A percentile compares a stretch with the other conserved stretches of the same genome.
Evolutionary conservation across 1,140 invertebrate genomes (phyloP).

Genomic region (Saccostrea cuccullata): DNA sequence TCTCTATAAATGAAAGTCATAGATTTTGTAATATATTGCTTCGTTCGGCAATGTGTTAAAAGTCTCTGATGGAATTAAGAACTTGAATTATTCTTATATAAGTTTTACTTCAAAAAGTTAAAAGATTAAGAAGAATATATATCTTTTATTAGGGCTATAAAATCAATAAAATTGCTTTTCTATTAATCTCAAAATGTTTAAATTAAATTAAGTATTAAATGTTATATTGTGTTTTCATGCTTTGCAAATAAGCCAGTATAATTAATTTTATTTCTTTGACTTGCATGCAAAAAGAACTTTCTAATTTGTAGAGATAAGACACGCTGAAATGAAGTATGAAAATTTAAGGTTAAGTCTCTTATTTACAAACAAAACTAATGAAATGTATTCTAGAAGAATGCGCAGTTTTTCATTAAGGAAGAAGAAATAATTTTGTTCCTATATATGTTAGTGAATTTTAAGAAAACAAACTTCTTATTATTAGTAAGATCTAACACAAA

Average conservation of each 20-base stretch:
- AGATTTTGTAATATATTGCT: neutral
- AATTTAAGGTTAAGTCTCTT: neutral
- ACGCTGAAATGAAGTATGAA: neutral
- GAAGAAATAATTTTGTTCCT: no score
- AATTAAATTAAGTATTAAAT: neutral
- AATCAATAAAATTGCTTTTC: neutral
- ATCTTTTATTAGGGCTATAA: neutral
- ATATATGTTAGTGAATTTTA: no score
- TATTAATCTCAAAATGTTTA: neutral
- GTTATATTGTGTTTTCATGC: neutral
- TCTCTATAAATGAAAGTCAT: constrained; percentile 25
- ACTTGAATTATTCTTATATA: neutral
- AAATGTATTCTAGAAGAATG: no score
- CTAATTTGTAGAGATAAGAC: neutral
- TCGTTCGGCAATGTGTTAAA: neutral
- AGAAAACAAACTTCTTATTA: no score
- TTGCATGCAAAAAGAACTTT: neutral
- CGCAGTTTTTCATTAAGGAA: no score
- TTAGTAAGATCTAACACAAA: no score
- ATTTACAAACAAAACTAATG: neutral
- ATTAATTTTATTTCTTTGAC: neutral
- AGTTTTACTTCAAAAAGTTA: neutral
- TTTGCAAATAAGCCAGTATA: neutral
- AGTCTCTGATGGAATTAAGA: neutral
- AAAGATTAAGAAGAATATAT: neutral